Base-by-base conservation (phyloP, 1,140 invertebrate genomes). In the Linepithema humile region DNA sequence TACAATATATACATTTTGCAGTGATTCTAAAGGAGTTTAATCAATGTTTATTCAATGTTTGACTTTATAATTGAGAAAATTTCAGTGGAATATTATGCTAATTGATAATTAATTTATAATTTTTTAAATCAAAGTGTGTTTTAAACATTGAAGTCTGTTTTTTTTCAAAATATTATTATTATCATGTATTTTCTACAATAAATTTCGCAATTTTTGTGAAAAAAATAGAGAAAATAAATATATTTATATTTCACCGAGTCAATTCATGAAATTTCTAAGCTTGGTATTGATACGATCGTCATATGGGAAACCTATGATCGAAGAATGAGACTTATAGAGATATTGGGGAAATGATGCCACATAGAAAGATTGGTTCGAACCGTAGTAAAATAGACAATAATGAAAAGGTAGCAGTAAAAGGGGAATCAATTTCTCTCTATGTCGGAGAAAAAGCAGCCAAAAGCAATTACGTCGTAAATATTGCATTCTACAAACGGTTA, bases 261-360 rank as follows among this genome's bases (percentile, higher is more conserved):
- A 48, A 75, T 75, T 75, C 57, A 75, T 45, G 38, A 75, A 62
- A 48, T 60, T 45, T 74, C 57, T 62, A 64, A 64, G 59, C 29
- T 35, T 17, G 6, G 29, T 7, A 23, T 32, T 32, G 40, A 75
- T 35, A 15, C 45, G 57, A 35, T 17, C 12, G 20, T 43, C 23
- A 48, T 75, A 59, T 62, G 23, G 12, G 55, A 64, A 48, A 64
- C 55, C 15, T 62, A 60, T 40, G 38, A 35, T 59, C 5, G 17
- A 20, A 29, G 23, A 43, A 40, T 20, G 17, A 74, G 17, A 5
- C 50, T 57, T 57, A 57, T 32, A 73, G 0, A 29, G 10, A 43
- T 43, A 15, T 17, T 2, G 38, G 29, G 23, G 38, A 75, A 64
- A 75, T 12, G 26, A 48, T 1, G n/a, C 12, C 59, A 23, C 3